Conservation (phyloP, 1,140 invertebrate genomes). For the Ruditapes philippinarum region DNA sequence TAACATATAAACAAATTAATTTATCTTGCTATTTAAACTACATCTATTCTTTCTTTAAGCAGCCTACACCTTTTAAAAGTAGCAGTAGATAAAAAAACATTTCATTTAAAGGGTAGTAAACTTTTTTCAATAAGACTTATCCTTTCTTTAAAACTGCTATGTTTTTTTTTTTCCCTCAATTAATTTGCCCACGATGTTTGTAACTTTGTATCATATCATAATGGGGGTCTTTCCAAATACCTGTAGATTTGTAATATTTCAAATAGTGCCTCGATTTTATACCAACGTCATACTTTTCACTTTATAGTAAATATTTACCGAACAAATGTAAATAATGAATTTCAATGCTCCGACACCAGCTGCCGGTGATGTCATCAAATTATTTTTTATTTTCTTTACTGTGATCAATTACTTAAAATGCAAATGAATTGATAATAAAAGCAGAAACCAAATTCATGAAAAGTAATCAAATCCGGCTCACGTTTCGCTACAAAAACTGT, state of each 20-base stretch:
- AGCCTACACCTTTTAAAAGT: no score
- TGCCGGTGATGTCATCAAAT: conserved; percentile 39
- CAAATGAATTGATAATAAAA: background rate
- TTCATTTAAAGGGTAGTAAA: no score
- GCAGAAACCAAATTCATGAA: background rate
- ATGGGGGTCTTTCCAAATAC: background rate
- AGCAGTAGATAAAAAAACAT: no score
- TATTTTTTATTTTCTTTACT: background rate
- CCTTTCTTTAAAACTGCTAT: no score
- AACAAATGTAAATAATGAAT: background rate
- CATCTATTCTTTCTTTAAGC: no score
- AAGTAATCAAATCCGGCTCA: background rate
- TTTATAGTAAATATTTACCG: background rate
- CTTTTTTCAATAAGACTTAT: no score
- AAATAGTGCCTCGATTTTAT: background rate
- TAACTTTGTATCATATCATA: background rate
- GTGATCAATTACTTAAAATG: conserved; percentile 14
- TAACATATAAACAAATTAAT: no score
- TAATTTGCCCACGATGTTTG: background rate
- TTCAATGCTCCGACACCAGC: background rate
- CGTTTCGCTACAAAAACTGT: background rate
- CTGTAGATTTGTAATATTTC: conserved; percentile 6
- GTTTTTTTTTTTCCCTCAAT: no score
- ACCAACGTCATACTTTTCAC: conserved; percentile 1
- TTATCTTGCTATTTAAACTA: no score